These are phyloP conservation scores for Ameiurus melas DNA, from an alignment of 2,113 vertebrate genomes.

Conservation along the genomic window DNA sequence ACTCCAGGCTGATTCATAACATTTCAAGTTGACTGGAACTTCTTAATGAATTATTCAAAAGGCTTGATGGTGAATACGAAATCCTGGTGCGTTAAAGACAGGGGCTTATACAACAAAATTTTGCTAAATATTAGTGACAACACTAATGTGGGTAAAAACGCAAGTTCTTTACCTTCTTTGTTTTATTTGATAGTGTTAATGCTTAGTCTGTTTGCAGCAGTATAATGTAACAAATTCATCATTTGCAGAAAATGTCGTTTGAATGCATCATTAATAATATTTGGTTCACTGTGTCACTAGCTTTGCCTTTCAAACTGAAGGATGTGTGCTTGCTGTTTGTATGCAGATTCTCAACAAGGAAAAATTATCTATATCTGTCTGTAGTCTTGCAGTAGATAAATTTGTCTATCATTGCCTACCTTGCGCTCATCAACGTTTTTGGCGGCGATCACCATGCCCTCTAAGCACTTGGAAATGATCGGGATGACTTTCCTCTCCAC, in stretches of 20 bases:
- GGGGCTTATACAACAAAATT: background rate
- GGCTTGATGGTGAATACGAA: background rate
- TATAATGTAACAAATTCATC: background rate
- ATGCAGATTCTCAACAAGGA: background rate
- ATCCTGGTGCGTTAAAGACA: background rate
- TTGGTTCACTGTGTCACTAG: background rate
- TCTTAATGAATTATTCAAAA: background rate
- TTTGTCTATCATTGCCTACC: slow-evolving; percentile 81
- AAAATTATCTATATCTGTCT: background rate
- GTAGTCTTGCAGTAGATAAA: background rate
- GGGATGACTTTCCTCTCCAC: slow-evolving; percentile 93
- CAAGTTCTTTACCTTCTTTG: background rate
- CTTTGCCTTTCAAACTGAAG: background rate
- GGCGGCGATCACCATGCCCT: slow-evolving; percentile 95
- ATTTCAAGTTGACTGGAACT: too few species aligned
- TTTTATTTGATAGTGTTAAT: background rate
- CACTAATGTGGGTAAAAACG: background rate
- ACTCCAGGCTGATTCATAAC: too few species aligned
- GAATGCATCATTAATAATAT: background rate
- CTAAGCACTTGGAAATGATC: slow-evolving; percentile 95
- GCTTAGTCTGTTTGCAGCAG: background rate
- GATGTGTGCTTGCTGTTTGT: background rate
- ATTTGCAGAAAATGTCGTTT: background rate
- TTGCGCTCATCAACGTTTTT: slow-evolving; percentile 91
- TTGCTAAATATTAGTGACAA: background rate